Evolutionary conservation across 2,113 vertebrate species (phyloP).

Genomic region (Gorsachius goisagi): DNA sequence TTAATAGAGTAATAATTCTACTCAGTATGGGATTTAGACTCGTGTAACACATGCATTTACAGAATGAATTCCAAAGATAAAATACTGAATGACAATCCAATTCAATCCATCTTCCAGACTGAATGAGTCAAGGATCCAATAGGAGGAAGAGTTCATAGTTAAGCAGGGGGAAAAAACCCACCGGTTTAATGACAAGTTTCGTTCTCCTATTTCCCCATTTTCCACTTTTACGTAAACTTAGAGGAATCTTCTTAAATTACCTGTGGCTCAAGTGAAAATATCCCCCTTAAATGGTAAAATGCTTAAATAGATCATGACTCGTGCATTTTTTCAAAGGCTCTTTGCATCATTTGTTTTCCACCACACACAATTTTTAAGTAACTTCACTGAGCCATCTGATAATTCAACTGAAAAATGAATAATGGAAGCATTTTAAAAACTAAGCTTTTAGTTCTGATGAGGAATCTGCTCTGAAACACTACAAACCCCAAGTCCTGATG

Average conservation of each 20-base stretch:
- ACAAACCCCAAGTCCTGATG: not conserved
- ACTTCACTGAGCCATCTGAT: not conserved
- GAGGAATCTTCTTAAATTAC: not conserved
- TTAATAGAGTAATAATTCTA: not conserved
- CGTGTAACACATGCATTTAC: not conserved
- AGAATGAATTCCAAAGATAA: not conserved
- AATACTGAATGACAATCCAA: not conserved
- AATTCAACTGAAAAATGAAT: not conserved
- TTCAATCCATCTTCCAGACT: not conserved
- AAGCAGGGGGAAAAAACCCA: fast-evolving
- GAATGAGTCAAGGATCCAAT: not conserved
- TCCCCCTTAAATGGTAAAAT: not conserved
- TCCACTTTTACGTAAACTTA: not conserved
- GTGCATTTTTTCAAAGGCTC: not conserved
- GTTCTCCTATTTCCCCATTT: not conserved
- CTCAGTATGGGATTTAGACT: not conserved
- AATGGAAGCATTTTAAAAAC: not conserved
- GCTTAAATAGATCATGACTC: not conserved
- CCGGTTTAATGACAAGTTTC: not conserved
- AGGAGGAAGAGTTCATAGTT: not conserved
- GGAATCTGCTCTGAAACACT: not conserved
- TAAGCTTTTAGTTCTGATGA: not conserved
- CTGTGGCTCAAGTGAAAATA: not conserved
- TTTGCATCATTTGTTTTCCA: not conserved
- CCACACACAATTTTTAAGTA: not conserved